Evolutionary conservation across 2,888 invertebrate species (phyloP), one percentile per base, ranked within the genome.

Genomic region (Agriopis marginaria): DNA sequence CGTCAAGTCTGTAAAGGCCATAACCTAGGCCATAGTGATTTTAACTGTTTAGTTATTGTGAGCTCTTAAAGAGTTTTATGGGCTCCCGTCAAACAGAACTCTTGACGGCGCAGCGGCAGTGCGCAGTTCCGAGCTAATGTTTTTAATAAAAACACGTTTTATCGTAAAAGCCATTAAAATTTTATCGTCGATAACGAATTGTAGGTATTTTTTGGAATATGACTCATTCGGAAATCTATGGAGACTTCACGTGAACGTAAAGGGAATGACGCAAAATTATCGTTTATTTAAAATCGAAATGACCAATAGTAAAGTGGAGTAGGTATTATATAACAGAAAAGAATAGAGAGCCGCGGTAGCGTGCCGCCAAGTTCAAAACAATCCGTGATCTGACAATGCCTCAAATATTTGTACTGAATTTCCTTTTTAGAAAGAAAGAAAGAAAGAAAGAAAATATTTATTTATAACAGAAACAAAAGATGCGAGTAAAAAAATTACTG

Each of bases 141-240:
- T 81, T 79, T 80, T 74, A 81, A 82, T 80, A 80, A 82, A 80
- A 83, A 77, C 73, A 60, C 32, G 75, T 77, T 83, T 80, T 82
- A 83, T 82, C 75, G 80, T 62, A 23, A 50, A 49, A 61, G 64
- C 75, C 66, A 78, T 81, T 83, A 82, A 82, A 77, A 63, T 77
- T 76, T 82, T 82, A 83, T 80, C 75, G 80, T 54, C 67, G 70
- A 75, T 75, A 73, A 75, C 70, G 67, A 75, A 76, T 70, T 68
- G 63, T 67, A 53, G 71, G 75, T 63, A 58, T 62, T 59, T 67
- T 63, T 55, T 32, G 47, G 64, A 64, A 63, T 63, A 61, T 73
- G 73, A 74, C 56, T 74, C 74, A 75, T 68, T 63, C 51, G 62
- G 11, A 63, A 53, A 47, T 9, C 49, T 63, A 23, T 58, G 58